Percentiles rank a stretch among this genome's conserved stretches.
phyloP scores from a whole-genome alignment of 2,888 invertebrate genomes.

The Dendrolimus houi region DNA sequence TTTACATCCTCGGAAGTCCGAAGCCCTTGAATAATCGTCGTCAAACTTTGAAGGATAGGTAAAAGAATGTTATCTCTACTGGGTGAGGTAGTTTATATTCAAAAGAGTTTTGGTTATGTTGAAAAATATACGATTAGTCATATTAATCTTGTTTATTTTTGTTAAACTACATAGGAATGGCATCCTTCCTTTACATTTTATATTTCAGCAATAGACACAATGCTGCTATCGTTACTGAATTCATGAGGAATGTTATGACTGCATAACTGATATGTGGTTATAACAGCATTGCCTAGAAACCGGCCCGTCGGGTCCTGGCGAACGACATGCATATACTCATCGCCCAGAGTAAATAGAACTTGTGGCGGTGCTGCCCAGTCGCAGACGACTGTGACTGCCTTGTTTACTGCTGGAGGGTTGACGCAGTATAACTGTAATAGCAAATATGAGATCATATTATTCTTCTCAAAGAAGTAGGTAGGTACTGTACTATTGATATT shows the following conservation, averaged over 20 bases:
- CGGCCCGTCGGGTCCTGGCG: conserved; percentile 47
- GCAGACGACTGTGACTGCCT: conserved; percentile 47
- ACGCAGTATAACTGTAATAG: conserved; percentile 48
- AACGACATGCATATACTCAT: conserved; percentile 53
- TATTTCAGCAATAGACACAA: neutral
- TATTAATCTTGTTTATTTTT: no score
- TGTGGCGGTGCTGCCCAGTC: conserved; percentile 60
- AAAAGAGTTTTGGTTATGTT: no score
- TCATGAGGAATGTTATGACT: conserved; percentile 31
- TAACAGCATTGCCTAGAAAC: conserved; percentile 49
- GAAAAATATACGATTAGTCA: no score
- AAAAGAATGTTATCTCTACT: no score
- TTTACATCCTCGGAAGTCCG: no score
- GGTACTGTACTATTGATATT: no score
- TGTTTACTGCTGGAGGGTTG: conserved; percentile 46
- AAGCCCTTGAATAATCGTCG: no score
- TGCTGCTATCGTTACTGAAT: neutral
- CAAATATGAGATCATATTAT: neutral
- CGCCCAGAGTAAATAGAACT: conserved; percentile 51
- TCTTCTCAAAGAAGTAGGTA: no score
- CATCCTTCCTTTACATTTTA: neutral
- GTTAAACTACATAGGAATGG: no score
- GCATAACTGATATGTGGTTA: conserved; percentile 52
- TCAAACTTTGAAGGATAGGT: no score
- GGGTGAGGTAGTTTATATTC: no score